A percentile compares a stretch with the other conserved stretches of the same genome.
Evolutionary conservation across 2,888 invertebrate genomes (phyloP).

Genomic region (Antheraea yamamai): DNA sequence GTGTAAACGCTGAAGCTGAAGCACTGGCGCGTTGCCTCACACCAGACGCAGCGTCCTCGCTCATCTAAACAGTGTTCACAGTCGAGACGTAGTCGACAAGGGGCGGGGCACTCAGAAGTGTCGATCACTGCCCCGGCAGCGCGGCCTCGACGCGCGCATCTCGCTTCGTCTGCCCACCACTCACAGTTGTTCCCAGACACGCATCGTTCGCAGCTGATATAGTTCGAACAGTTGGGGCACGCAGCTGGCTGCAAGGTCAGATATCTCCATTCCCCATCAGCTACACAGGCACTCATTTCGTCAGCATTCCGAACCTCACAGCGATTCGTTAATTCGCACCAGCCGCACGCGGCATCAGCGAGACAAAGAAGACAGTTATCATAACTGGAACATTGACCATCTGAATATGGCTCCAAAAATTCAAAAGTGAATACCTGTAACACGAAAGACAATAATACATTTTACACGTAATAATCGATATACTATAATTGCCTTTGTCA

Average conservation of each 20-base stretch:
- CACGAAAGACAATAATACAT: conserved; percentile 6
- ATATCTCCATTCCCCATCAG: conserved; percentile 87
- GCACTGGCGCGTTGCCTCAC: conserved; percentile 94
- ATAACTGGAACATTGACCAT: conserved; percentile 89
- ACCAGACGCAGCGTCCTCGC: conserved; percentile 96
- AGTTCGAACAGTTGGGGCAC: conserved; percentile 94
- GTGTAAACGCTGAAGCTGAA: conserved; percentile 98
- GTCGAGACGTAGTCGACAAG: conserved; percentile 89
- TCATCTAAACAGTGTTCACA: conserved; percentile 93
- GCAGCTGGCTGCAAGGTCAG: conserved; percentile 90
- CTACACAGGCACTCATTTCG: conserved; percentile 84
- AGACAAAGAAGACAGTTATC: conserved; percentile 93
- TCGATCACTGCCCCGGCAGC: conserved; percentile 85
- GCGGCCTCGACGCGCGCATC: conserved; percentile 91
- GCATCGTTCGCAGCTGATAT: conserved; percentile 93
- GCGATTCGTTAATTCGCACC: conserved; percentile 91
- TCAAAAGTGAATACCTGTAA: conserved; percentile 90
- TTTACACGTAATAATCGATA: background rate
- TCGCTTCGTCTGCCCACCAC: conserved; percentile 95
- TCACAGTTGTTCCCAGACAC: conserved; percentile 91
- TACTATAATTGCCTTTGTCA: background rate
- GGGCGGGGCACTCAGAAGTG: conserved; percentile 87
- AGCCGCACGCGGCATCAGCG: conserved; percentile 94
- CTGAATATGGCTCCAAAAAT: conserved; percentile 93
- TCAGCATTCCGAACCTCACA: conserved; percentile 87